Evolutionary conservation across 2,113 vertebrate species (phyloP).

Genomic region (Gobio gobio): DNA sequence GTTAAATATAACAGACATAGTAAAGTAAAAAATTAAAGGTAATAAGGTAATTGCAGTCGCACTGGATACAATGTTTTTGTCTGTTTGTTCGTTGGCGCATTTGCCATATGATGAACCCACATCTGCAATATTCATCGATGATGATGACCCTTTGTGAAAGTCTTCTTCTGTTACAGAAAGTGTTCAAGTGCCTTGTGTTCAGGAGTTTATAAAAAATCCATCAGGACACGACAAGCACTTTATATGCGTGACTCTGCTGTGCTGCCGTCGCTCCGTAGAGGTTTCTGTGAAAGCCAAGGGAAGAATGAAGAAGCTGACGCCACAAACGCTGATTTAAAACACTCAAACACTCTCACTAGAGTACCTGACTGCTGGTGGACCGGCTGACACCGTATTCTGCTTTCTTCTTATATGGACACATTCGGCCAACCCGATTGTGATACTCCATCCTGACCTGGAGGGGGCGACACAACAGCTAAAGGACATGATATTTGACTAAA

Average conservation of each 20-base stretch:
- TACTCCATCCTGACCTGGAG: constrained; percentile 86
- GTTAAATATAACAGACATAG: no score
- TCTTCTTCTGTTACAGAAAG: background rate
- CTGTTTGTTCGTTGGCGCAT: no score
- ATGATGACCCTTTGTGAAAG: background rate
- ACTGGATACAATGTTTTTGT: no score
- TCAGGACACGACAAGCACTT: background rate
- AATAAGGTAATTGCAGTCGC: no score
- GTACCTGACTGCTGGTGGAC: constrained; percentile 69
- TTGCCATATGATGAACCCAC: background rate
- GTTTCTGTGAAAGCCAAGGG: constrained; percentile 32
- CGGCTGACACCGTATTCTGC: constrained; percentile 69
- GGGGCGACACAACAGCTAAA: constrained; percentile 52
- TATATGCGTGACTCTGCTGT: constrained; percentile 50
- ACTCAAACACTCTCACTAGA: background rate
- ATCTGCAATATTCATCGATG: background rate
- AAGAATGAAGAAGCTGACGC: background rate
- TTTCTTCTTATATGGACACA: constrained; percentile 67
- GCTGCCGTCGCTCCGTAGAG: constrained; percentile 36
- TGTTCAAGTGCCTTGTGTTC: background rate
- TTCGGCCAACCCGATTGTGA: constrained; percentile 64
- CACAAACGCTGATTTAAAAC: background rate
- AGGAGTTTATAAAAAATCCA: no score
- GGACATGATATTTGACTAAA: background rate
- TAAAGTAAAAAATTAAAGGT: no score